Evolutionary conservation across 2,113 vertebrate species (phyloP).

Genomic region (Tiliqua scincoides): DNA sequence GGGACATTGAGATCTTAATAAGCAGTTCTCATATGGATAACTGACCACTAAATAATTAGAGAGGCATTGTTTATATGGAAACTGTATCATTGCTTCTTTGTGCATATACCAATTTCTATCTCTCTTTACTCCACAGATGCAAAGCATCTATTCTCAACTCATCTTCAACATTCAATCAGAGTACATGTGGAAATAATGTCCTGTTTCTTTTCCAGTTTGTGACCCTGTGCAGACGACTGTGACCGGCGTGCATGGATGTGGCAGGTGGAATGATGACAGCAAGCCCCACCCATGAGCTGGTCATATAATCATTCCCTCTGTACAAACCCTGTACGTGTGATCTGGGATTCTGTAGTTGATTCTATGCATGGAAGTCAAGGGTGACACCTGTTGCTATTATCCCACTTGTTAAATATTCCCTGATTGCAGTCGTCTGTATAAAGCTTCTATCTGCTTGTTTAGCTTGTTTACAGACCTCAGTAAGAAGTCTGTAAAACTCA

Average conservation of each 20-base stretch:
- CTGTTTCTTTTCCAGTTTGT: background rate
- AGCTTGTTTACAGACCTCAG: too few relatives aligned
- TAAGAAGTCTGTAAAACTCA: background rate
- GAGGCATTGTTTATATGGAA: background rate
- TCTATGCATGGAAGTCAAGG: background rate
- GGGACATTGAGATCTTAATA: too few relatives aligned
- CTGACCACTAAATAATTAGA: background rate
- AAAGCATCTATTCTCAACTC: background rate
- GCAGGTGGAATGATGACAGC: background rate
- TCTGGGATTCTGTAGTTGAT: background rate
- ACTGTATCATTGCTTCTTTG: background rate
- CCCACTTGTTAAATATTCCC: background rate
- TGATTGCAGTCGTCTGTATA: background rate
- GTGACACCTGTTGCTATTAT: background rate
- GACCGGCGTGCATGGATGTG: too few relatives aligned
- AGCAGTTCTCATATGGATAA: background rate
- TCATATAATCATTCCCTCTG: background rate
- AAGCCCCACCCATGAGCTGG: background rate
- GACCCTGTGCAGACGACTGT: background rate
- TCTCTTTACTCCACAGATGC: background rate
- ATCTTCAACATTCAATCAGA: background rate
- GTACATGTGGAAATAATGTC: background rate
- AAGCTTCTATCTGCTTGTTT: background rate
- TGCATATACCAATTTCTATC: background rate
- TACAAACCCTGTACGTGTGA: background rate